A percentile compares a stretch with the other conserved stretches of the same genome.
These are phyloP conservation scores for Ictidomys tridecemlineatus DNA, from an alignment of 2,113 vertebrate genomes.

Conservation along the genomic window DNA sequence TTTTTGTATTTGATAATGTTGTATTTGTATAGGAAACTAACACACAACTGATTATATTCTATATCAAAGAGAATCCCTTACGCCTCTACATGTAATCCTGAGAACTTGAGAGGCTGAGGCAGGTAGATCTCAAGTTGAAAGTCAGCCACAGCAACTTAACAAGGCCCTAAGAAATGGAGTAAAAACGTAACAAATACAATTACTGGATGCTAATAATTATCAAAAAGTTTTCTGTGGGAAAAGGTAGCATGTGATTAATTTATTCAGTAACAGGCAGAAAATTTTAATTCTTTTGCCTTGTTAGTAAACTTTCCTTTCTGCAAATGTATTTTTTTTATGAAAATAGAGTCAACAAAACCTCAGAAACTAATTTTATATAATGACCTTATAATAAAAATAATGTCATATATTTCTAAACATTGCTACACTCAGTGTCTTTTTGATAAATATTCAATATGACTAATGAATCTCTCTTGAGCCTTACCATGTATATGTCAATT, in stretches of 20 bases:
- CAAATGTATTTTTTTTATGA: background rate
- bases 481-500: background rate
- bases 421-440: background rate
- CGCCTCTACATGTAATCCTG: no score
- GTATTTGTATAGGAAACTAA: background rate
- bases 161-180: no score
- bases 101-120: no score
- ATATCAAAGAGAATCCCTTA: background rate
- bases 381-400: background rate
- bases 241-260: background rate
- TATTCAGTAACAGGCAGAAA: background rate
- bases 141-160: no score
- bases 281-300: background rate
- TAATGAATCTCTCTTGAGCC: background rate
- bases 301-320: background rate
- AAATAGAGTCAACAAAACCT: background rate
- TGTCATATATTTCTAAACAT: background rate
- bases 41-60: background rate
- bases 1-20: background rate
- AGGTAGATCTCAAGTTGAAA: no score
- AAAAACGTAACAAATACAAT: no score
- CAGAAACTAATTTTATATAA: slow-evolving; percentile 15
- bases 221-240: background rate
- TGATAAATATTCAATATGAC: background rate
- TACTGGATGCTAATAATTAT: slow-evolving; percentile 28